These are phyloP conservation scores for Antitype chi DNA, from an alignment of 2,888 invertebrate genomes.

Conservation along the genomic window DNA sequence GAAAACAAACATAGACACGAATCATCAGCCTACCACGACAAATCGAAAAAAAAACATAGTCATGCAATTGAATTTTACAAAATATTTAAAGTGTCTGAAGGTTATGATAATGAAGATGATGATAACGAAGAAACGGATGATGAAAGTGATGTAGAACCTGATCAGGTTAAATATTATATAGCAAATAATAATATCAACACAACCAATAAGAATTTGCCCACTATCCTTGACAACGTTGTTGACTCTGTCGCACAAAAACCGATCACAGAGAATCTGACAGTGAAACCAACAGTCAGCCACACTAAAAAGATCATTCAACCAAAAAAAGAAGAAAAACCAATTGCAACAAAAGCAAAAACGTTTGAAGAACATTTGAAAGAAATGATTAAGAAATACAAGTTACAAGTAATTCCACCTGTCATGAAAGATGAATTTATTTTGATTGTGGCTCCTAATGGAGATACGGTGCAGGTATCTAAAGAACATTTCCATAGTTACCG, in stretches of 20 bases:
- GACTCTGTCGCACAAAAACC: no score
- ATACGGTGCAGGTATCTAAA: background rate
- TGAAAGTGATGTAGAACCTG: background rate
- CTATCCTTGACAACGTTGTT: background rate
- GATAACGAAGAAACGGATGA: background rate
- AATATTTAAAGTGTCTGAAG: slow-evolving; percentile 1
- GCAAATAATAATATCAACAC: background rate
- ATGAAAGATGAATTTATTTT: slow-evolving; percentile 2
- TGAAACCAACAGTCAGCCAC: background rate
- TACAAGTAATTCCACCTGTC: slow-evolving; percentile 7
- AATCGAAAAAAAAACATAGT: slow-evolving; percentile 6
- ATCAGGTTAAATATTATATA: background rate
- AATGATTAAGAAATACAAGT: slow-evolving; percentile 18
- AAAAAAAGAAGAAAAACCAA: background rate
- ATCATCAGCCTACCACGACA: slow-evolving; percentile 23
- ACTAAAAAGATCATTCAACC: background rate
- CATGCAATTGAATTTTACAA: slow-evolving; percentile 36
- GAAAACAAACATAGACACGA: slow-evolving; percentile 42
- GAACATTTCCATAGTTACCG: slow-evolving; percentile 40
- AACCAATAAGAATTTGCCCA: no score
- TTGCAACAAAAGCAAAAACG: background rate
- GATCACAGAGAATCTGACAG: background rate
- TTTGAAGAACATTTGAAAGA: slow-evolving; percentile 28
- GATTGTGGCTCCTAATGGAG: slow-evolving; percentile 12
- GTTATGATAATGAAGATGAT: background rate